Conservation (phyloP, 2,888 invertebrate genomes). For the Venustoraphidia nigricollis region DNA sequence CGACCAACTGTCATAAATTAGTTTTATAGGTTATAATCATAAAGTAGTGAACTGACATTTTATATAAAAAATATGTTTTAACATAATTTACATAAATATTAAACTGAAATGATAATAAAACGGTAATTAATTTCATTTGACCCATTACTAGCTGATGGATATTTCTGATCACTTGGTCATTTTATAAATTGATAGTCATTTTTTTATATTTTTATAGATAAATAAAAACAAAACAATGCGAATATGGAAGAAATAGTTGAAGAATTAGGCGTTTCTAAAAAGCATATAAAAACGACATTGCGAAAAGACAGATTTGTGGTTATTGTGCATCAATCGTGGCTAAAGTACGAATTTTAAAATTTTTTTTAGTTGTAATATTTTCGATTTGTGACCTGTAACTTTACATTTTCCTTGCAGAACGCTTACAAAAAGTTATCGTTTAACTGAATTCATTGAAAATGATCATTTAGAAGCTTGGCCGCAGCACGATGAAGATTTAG, state of each 20-base stretch:
- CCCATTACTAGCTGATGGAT: no score
- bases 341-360: conserved; percentile 29
- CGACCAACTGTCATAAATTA: no score
- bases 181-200: no score
- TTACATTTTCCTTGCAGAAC: conserved; percentile 22
- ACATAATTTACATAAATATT: no score
- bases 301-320: conserved; percentile 43
- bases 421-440: conserved; percentile 28
- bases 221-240: not conserved
- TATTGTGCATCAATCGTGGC: conserved; percentile 50
- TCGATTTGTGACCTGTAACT: not conserved
- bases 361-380: conserved; percentile 1
- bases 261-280: conserved; percentile 55
- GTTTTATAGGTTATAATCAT: no score
- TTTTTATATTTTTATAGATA: no score
- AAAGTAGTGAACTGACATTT: no score
- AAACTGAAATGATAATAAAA: no score
- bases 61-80: no score
- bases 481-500: conserved; percentile 36
- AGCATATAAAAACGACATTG: conserved; percentile 42
- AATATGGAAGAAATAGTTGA: conserved; percentile 50
- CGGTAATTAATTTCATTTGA: no score
- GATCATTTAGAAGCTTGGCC: conserved; percentile 31
- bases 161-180: no score
- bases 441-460: conserved; percentile 27